A percentile compares a stretch with the other conserved stretches of the same genome.
Evolutionary conservation across 2,113 vertebrate genomes (phyloP).

Genomic region (Hyla sarda): DNA sequence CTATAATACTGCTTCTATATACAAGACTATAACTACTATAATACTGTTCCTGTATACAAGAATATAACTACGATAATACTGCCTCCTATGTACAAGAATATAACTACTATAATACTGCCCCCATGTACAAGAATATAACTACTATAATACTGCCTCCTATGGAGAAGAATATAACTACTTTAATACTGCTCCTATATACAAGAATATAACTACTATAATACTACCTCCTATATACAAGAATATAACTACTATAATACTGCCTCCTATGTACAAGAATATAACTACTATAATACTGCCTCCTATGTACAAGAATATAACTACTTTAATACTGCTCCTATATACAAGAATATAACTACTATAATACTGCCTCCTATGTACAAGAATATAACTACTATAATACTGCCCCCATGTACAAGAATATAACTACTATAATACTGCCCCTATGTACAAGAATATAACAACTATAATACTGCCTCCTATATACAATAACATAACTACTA

Average conservation of each 20-base stretch:
- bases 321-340: not conserved
- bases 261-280: not conserved
- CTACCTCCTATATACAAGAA: not conserved
- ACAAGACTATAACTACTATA: not conserved
- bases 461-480: too few species aligned
- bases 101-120: not conserved
- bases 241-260: constrained; percentile 9
- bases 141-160: constrained; percentile 2
- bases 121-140: not conserved
- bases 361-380: not conserved
- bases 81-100: not conserved
- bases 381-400: not conserved
- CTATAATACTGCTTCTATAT: not conserved
- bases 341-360: not conserved
- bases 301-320: not conserved
- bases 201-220: constrained; percentile 3
- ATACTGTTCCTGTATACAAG: too few species aligned
- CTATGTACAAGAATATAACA: too few species aligned
- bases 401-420: too few species aligned
- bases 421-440: not conserved
- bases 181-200: not conserved
- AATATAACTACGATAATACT: too few species aligned
- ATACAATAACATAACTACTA: too few species aligned
- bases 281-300: not conserved
- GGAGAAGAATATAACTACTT: not conserved